A percentile compares a stretch with the other conserved stretches of the same genome.
Evolutionary conservation across 2,797 vertebrate species (phyloP).

Genomic region (Denticeps clupeoides): DNA sequence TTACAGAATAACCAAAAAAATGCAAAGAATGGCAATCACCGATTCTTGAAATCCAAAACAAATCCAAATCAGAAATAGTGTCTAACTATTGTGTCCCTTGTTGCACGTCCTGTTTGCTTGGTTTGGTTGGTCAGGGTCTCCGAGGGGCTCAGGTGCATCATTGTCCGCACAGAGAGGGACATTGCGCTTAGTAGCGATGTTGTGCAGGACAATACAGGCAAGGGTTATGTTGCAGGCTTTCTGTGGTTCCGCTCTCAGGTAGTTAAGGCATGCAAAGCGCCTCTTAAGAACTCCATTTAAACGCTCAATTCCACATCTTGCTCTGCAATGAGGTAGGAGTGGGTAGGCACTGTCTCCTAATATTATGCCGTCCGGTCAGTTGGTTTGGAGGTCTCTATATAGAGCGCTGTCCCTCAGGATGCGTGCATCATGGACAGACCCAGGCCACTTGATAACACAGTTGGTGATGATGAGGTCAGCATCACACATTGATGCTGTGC

Average conservation of each 20-base stretch:
- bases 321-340: not conserved
- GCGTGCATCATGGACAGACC: conserved; percentile 1
- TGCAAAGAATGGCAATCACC: too few species aligned
- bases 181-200: too few species aligned
- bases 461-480: conserved; percentile 7
- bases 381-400: not conserved
- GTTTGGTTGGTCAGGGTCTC: conserved; percentile 2
- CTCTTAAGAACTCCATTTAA: conserved; percentile 5
- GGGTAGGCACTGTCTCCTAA: not conserved
- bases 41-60: too few species aligned
- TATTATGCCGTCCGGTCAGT: not conserved
- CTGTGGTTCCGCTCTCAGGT: not conserved
- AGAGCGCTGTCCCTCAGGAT: too few species aligned
- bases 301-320: conserved; percentile 1
- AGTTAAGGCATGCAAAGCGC: conserved; percentile 2
- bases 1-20: too few species aligned
- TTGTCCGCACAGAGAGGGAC: not conserved
- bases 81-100: conserved; percentile 5
- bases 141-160: conserved; percentile 8
- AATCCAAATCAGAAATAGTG: too few species aligned
- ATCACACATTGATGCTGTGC: conserved; percentile 6
- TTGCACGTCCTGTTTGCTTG: not conserved
- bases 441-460: not conserved
- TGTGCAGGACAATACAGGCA: too few species aligned
- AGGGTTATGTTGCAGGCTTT: conserved; percentile 3